Evolutionary conservation across 2,888 invertebrate genomes (phyloP), one percentile per base, ranked within the genome.

Genomic region (Pyrrhia umbra): DNA sequence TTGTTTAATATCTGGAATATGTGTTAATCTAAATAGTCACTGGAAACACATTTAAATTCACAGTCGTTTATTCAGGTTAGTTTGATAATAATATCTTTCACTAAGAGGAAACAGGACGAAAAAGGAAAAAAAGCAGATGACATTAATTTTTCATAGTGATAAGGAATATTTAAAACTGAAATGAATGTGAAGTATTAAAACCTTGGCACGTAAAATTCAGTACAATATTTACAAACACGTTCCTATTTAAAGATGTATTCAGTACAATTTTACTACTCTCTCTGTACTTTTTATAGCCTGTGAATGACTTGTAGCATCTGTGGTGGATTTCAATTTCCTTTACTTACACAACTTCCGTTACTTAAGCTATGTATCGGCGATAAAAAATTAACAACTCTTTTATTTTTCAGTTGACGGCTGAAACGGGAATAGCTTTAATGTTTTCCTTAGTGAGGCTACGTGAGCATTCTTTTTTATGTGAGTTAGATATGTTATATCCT

Each of bases 301-400:
- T 89, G 89, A 92, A 91, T 91, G 93, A 92, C 88, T 93, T 68
- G 84, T 68, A 89, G 90, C 93, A 93, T 93, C 92, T 93, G 93
- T 85, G 91, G 93, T 90, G 86, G 90, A 92, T 92, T 92, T 90
- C 90, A 85, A 92, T 93, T 92, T 92, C 93, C 91, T 91, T 88
- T 88, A 89, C 92, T 89, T 87, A 89, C 88, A 84, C 78, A 83
- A 89, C 93, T 92, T 93, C 93, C 93, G 92, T 88, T 90, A 87
- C 87, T 69, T 74, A 57, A 84, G 84, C 84, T 79, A 87, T 91
- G 90, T 92, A 92, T 88, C 86, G 88, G 87, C 87, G 84, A 89
- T 92, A 90, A 92, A 92, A 92, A 91, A 90, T 86, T 89, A 85
- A 91, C 86, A 80, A 80, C 87, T 73, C 81, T 85, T 86, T 85